These are phyloP conservation scores for Laterallus jamaicensis DNA, from an alignment of 2,113 vertebrate genomes.

Conservation along the genomic window DNA sequence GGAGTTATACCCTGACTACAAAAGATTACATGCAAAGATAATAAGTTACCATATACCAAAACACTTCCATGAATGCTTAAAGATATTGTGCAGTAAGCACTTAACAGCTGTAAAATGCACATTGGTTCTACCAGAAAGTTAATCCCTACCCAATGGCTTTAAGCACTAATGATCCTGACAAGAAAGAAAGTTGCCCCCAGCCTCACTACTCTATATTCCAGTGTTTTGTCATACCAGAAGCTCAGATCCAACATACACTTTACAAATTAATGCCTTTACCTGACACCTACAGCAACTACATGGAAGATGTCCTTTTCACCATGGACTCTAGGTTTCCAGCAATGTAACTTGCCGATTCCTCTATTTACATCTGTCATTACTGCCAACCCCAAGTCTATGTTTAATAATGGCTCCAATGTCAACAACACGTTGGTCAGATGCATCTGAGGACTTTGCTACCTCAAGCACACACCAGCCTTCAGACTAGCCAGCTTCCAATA, in stretches of 20 bases:
- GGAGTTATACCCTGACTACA: background rate
- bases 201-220: background rate
- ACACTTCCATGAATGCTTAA: background rate
- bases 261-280: background rate
- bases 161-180: background rate
- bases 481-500: background rate
- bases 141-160: background rate
- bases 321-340: background rate
- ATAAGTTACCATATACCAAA: background rate
- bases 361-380: background rate
- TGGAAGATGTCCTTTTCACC: background rate
- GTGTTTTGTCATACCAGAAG: background rate
- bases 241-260: background rate
- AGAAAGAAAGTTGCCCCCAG: background rate
- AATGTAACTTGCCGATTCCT: background rate
- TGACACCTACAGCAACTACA: background rate
- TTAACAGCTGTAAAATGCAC: background rate
- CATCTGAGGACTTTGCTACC: background rate
- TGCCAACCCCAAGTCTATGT: background rate
- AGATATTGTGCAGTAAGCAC: background rate
- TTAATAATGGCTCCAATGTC: background rate
- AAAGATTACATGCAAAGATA: background rate
- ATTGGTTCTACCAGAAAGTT: background rate
- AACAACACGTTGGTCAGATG: accelerated
- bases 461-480: background rate